Conservation (phyloP, 1,140 invertebrate genomes). For the Drosophila varians region DNA sequence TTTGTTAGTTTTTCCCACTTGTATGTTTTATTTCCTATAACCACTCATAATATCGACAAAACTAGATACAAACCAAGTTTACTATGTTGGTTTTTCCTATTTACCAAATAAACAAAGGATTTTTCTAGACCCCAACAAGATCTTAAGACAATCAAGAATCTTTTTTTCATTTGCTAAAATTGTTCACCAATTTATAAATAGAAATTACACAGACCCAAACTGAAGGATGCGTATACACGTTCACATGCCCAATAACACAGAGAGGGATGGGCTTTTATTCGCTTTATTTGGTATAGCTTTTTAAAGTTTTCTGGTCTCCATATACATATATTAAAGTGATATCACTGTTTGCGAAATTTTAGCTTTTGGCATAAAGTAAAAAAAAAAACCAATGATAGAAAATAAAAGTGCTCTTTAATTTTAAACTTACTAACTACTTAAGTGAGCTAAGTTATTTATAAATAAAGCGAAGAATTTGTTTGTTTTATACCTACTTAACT, state of each 20-base stretch:
- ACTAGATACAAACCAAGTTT: too few species aligned
- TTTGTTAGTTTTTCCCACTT: not conserved
- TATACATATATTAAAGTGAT: not conserved
- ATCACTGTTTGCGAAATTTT: not conserved
- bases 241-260: constrained; percentile 20
- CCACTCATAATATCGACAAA: too few species aligned
- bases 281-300: constrained; percentile 70
- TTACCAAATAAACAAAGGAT: too few species aligned
- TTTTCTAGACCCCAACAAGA: not conserved
- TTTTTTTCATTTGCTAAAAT: constrained; percentile 40
- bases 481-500: too few species aligned
- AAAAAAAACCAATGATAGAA: too few species aligned
- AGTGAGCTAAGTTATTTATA: too few species aligned
- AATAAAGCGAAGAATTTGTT: too few species aligned
- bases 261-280: constrained; percentile 5
- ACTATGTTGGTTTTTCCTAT: too few species aligned
- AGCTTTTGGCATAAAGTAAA: not conserved
- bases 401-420: too few species aligned
- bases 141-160: constrained; percentile 19
- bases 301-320: constrained; percentile 11
- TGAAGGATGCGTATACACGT: constrained; percentile 12
- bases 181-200: constrained; percentile 62
- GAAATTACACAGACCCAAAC: constrained; percentile 63
- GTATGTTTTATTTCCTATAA: not conserved
- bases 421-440: too few species aligned